Base-by-base conservation (phyloP, 1,140 invertebrate species). In the Copidosoma floridanum region DNA sequence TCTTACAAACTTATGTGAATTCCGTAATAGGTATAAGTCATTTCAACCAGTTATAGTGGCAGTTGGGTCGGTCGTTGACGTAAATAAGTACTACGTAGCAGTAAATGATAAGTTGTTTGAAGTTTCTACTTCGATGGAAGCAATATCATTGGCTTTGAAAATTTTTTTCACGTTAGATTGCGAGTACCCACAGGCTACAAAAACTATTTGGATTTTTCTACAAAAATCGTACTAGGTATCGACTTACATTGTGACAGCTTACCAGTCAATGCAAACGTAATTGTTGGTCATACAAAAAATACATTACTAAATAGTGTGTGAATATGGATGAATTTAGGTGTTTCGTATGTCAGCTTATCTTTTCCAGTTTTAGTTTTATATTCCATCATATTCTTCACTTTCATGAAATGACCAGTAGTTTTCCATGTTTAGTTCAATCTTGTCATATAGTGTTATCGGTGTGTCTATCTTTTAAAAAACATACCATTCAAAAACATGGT, bases 141-240 rank as follows among this genome's bases (percentile, higher is more conserved):
- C 57, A 12, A 41, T 65, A 3, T 40, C 43, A 1, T 57, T 65
- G 27, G 46, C 64, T 0, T 41, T 65, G 8, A 62, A 65, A 29
- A 53, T 63, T 18, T 59, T 58, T 38, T 65, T 65, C 53, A 48
- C 52, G 8, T 21, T 63, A 2, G 57, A 65, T n/a, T 62, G 60
- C 21, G 7, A 43, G 2, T 65, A 59, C 35, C 52, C 57, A 43
- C 10, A 37, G n/a, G 44, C 26, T 43, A 50, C 47, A 14, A 7
- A 59, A 51, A 18, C 8, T 16, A 21, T 59, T 40, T 59, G 47
- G 57, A 44, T 24, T 29, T 51, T 59, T 21, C 18, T 51, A 2
- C 46, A 27, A 48, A 48, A 29, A 29, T n/a, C n/a, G n/a, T n/a
- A n/a, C n/a, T n/a, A n/a, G n/a, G n/a, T n/a, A n/a, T n/a, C n/a